These are phyloP conservation scores for Malacoraja senta DNA, from an alignment of 2,797 vertebrate genomes.

Conservation along the genomic window DNA sequence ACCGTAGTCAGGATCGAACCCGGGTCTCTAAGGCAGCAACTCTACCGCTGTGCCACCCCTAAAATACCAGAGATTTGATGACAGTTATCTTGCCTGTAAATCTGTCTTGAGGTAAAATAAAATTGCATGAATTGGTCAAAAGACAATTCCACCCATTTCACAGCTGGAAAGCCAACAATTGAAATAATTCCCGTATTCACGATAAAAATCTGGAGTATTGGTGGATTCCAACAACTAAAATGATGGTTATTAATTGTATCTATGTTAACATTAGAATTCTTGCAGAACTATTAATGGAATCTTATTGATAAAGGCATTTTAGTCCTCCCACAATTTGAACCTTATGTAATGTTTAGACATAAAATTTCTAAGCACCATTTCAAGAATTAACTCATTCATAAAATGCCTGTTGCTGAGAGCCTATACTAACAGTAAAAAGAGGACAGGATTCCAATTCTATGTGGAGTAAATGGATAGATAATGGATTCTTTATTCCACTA, in stretches of 20 bases:
- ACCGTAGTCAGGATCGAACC: no score
- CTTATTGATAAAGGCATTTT: not conserved
- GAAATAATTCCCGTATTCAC: not conserved
- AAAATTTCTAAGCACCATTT: not conserved
- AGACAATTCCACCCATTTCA: not conserved
- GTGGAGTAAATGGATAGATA: not conserved
- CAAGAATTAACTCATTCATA: not conserved
- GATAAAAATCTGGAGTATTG: not conserved
- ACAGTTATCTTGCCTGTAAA: not conserved
- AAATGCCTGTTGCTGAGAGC: not conserved
- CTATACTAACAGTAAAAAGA: not conserved
- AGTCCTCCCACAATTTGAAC: not conserved
- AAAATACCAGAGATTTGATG: not conserved
- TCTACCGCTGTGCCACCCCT: no score
- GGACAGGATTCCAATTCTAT: not conserved
- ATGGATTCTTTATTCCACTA: not conserved
- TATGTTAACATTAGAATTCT: not conserved
- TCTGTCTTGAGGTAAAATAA: not conserved
- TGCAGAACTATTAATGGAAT: not conserved
- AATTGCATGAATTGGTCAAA: not conserved
- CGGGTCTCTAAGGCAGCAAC: no score
- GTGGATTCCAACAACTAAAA: not conserved
- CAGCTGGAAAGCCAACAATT: not conserved
- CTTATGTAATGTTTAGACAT: not conserved
- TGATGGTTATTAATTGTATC: not conserved